Evolutionary conservation across 2,888 invertebrate genomes (phyloP), one percentile per base, ranked within the genome.

Genomic region (Seira ritae): DNA sequence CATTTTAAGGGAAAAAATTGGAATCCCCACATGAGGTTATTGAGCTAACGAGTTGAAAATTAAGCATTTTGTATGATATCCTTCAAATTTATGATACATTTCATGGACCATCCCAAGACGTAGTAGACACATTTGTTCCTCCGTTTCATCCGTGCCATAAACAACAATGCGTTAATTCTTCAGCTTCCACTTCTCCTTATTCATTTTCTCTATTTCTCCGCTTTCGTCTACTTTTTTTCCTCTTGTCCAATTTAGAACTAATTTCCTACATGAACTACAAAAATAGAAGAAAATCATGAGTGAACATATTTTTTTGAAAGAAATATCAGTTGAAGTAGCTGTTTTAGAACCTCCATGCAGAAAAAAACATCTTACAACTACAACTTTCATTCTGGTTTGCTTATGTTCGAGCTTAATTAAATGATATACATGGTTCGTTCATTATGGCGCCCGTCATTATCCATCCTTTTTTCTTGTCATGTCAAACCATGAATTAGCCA

Each of bases 41-140:
- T 78, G 78, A 83, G 78, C 78, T 83, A 83, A 83, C 83, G 83
- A 83, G 83, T 83, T 83, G 83, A 83, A 78, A 83, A 83, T 78
- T 78, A 83, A 83, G 72, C 69, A 74, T 73, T 83, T 83, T 62
- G 20, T 62, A 62, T 62, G 10, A 62, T 62, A 62, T 20, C 62
- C 62, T 19, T 62, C 62, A 62, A 20, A 62, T 62, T 62, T 62
- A 62, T 62, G 19, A 62, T 19, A 62, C 22, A 62, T 62, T 62
- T 62, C 62, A 62, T 62, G 62, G 62, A 62, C 62, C 62, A 62
- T 62, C 62, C 55, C 22, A 22, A 19, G 22, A 62, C 62, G 62
- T 20, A n/a, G 60, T 60, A 8, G 50, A 50, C 62, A 62, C 62
- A 62, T 62, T 62, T 62, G 62, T 62, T 62, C 62, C 62, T 19